Conservation (phyloP, 2,888 invertebrate species). For the Lithophane ornitopus region DNA sequence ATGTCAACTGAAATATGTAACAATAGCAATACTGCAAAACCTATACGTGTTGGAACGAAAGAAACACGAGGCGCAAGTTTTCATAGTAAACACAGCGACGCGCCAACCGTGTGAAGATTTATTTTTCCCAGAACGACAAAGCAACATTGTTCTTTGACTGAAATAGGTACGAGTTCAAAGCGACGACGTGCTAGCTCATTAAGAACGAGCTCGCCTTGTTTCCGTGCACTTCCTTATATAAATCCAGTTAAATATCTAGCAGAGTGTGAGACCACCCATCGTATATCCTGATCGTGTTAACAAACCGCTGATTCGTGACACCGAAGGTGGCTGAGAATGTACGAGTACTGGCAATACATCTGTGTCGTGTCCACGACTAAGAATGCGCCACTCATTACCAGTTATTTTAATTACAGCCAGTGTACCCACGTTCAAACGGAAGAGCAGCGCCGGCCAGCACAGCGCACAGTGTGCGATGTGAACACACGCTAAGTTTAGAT, state of each 20-base stretch:
- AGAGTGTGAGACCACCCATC: constrained; percentile 58
- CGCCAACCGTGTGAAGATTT: constrained; percentile 81
- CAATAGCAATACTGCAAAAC: constrained; percentile 72
- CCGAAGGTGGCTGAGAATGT: constrained; percentile 57
- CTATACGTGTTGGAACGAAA: constrained; percentile 73
- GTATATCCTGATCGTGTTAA: constrained; percentile 51
- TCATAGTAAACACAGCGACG: constrained; percentile 82
- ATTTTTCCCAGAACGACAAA: constrained; percentile 86
- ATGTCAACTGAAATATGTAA: constrained; percentile 68
- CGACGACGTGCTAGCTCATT: constrained; percentile 80
- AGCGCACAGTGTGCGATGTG: constrained; percentile 60
- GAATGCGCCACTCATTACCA: constrained; percentile 82
- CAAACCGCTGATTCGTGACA: constrained; percentile 59
- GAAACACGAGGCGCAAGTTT: constrained; percentile 76
- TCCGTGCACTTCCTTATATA: constrained; percentile 73
- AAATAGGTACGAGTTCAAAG: constrained; percentile 85
- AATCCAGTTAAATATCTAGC: constrained; percentile 43
- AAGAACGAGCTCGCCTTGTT: constrained; percentile 74
- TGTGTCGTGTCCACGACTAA: constrained; percentile 74
- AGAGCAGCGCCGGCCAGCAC: constrained; percentile 65
- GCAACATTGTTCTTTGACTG: constrained; percentile 83
- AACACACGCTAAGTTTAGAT: constrained; percentile 60
- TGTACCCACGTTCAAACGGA: constrained; percentile 61
- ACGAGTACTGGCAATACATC: constrained; percentile 70
- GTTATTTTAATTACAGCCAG: constrained; percentile 82